These are phyloP conservation scores for Pterophyllum scalare DNA, from an alignment of 2,113 vertebrate genomes.

Conservation along the genomic window DNA sequence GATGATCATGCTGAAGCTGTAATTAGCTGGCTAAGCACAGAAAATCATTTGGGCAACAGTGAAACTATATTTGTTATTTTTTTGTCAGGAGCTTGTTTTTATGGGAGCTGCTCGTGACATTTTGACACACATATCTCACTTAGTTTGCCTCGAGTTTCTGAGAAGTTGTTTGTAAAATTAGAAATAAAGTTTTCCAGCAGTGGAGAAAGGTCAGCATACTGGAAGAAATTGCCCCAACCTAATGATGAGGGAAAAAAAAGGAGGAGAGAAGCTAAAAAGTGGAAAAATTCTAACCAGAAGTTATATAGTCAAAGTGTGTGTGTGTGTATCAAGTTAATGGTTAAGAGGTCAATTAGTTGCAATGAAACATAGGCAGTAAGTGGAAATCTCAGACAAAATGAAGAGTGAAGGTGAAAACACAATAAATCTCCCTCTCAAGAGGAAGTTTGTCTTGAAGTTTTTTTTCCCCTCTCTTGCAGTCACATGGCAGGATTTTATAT, in stretches of 20 bases:
- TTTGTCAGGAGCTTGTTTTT: conserved; percentile 4
- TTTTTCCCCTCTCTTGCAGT: rapidly evolving
- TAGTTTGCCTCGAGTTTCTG: neutral
- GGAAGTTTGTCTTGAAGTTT: conserved; percentile 33
- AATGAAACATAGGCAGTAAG: conserved; percentile 41
- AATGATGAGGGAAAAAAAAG: conserved; percentile 12
- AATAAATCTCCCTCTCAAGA: conserved; percentile 34
- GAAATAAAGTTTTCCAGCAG: conserved; percentile 10
- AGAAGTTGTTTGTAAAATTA: conserved; percentile 27
- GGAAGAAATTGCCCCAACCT: conserved; percentile 26
- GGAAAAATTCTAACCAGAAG: conserved; percentile 37
- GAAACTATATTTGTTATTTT: neutral
- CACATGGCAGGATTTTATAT: conserved; percentile 18
- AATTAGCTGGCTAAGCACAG: neutral
- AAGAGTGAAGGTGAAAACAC: conserved; percentile 60
- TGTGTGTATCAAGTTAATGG: conserved; percentile 31
- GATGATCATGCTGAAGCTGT: neutral
- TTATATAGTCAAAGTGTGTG: conserved; percentile 8
- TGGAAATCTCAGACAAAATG: conserved; percentile 39
- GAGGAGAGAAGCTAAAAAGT: conserved; percentile 29
- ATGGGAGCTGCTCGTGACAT: conserved; percentile 13
- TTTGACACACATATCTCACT: neutral
- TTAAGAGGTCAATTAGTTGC: conserved; percentile 61
- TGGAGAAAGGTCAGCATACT: conserved; percentile 56
- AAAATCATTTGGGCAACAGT: neutral